These are phyloP conservation scores for Aphaenogaster floridana DNA, from an alignment of 1,140 invertebrate genomes.

Conservation along the genomic window DNA sequence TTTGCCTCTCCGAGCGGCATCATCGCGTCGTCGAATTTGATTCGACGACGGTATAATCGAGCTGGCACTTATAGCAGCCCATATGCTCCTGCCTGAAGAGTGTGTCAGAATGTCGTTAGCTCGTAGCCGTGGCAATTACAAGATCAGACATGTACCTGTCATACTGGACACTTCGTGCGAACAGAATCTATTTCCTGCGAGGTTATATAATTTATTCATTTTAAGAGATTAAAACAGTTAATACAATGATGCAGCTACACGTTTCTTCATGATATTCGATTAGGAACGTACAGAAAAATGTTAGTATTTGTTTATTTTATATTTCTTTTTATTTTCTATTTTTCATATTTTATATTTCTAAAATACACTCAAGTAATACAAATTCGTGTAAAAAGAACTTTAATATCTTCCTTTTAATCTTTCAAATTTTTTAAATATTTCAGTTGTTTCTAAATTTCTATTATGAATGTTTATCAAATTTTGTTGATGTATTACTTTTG, in stretches of 20 bases:
- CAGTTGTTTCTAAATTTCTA: background rate
- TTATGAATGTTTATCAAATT: background rate
- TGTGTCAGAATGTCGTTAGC: slow-evolving; percentile 65
- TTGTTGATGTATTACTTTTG: background rate
- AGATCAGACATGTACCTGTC: slow-evolving; percentile 29
- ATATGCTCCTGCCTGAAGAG: background rate
- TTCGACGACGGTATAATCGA: slow-evolving; percentile 58
- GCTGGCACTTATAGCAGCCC: slow-evolving; percentile 23
- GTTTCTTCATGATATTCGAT: background rate
- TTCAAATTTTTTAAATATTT: background rate
- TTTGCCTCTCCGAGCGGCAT: slow-evolving; percentile 22
- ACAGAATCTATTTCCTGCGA: slow-evolving; percentile 6
- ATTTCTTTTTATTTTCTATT: background rate
- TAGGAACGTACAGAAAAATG: background rate
- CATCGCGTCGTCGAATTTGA: slow-evolving; percentile 48
- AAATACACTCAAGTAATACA: background rate
- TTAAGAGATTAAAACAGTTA: background rate
- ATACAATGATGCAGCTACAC: background rate
- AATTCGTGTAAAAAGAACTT: background rate
- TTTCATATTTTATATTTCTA: background rate
- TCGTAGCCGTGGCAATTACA: slow-evolving; percentile 55
- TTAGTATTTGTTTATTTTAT: background rate
- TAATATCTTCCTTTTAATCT: no score
- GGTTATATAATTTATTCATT: background rate
- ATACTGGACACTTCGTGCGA: background rate